A percentile compares a stretch with the other conserved stretches of the same genome.
Evolutionary conservation across 2,113 vertebrate genomes (phyloP).

Genomic region (Bufo bufo): DNA sequence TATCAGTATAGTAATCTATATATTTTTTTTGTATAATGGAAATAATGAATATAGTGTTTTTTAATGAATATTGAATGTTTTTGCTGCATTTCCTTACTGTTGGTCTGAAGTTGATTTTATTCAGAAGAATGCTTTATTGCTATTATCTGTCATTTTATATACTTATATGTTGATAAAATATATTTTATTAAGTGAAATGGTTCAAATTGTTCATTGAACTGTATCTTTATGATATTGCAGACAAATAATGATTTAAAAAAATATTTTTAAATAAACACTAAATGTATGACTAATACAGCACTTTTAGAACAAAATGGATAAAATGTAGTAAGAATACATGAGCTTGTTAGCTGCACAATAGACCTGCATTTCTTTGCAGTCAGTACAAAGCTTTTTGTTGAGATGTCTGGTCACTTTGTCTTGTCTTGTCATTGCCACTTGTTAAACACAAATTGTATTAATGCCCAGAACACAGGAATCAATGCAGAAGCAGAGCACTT

Average conservation of each 20-base stretch:
- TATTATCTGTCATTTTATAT: background rate
- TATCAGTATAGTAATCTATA: no score
- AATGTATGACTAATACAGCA: background rate
- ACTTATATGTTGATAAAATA: background rate
- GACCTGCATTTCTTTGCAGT: background rate
- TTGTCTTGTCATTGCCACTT: background rate
- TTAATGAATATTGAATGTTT: background rate
- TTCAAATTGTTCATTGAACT: background rate
- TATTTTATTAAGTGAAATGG: background rate
- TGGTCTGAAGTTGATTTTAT: background rate
- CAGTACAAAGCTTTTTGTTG: conserved; percentile 1
- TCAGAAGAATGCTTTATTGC: background rate
- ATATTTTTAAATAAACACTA: background rate
- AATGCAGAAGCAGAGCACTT: background rate
- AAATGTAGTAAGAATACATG: background rate
- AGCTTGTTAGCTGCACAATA: background rate
- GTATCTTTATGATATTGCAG: background rate
- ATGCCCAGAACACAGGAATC: background rate
- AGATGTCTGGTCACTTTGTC: conserved; percentile 10
- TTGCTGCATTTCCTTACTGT: background rate
- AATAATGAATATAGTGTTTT: background rate
- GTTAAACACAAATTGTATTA: conserved; percentile 4
- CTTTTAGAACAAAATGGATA: background rate
- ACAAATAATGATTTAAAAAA: no score
- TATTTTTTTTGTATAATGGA: no score